Conservation (phyloP, 2,113 vertebrate species). For the Silurus meridionalis region DNA sequence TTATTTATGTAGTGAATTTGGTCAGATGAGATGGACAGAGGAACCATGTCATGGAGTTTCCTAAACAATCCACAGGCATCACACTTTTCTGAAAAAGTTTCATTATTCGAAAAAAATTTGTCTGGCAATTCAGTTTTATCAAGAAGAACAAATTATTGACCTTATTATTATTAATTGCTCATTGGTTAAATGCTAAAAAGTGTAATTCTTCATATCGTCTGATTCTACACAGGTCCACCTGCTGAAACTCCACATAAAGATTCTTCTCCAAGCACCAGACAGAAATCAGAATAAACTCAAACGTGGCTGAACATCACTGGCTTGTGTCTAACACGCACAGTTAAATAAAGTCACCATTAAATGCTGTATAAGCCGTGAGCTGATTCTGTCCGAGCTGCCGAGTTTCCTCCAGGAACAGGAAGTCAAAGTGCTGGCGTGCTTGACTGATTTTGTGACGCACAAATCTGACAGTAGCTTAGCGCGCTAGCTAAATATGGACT, state of each 20-base stretch:
- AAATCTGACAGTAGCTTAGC: not conserved
- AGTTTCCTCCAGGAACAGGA: not conserved
- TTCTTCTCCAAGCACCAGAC: not conserved
- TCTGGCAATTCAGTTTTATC: not conserved
- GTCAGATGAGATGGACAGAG: not conserved
- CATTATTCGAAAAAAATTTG: not conserved
- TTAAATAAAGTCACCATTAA: not conserved
- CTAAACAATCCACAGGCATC: not conserved
- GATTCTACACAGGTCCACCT: not conserved
- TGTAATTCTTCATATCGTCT: not conserved
- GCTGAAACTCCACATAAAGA: not conserved
- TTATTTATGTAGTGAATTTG: not conserved
- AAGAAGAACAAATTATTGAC: too few species aligned
- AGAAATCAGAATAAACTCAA: not conserved
- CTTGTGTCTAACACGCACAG: not conserved
- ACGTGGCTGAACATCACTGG: not conserved
- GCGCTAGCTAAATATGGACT: constrained; percentile 6
- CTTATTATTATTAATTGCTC: not conserved
- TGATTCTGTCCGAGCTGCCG: not conserved
- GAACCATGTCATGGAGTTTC: not conserved
- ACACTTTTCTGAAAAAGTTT: not conserved
- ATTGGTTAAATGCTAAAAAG: not conserved
- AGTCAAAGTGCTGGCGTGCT: not conserved
- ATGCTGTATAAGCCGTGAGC: not conserved
- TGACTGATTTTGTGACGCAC: not conserved